These are phyloP conservation scores for Aspiorhynchus laticeps DNA, from an alignment of 2,113 vertebrate genomes.

Conservation along the genomic window DNA sequence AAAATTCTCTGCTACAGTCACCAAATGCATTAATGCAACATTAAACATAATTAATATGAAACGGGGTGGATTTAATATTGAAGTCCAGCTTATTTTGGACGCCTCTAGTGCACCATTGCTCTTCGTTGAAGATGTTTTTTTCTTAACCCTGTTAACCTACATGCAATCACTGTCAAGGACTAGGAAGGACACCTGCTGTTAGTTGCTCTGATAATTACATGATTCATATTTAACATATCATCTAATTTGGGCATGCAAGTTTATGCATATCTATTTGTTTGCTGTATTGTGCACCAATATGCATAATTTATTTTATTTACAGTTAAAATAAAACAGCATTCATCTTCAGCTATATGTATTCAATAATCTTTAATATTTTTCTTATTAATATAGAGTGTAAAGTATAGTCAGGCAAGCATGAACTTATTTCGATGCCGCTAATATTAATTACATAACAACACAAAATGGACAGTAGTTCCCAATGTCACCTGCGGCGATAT, in stretches of 20 bases:
- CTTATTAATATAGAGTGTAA: neutral
- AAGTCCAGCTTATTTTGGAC: neutral
- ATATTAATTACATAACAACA: conserved; percentile 4
- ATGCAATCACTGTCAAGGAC: conserved; percentile 30
- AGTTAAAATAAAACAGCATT: neutral
- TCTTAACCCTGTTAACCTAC: conserved; percentile 10
- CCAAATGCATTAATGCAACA: neutral
- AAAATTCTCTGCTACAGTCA: neutral
- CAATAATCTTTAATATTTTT: neutral
- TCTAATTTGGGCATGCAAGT: neutral
- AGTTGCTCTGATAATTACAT: conserved; percentile 6
- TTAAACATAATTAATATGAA: neutral
- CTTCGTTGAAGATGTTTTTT: neutral
- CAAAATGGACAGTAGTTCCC: neutral
- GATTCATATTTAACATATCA: neutral
- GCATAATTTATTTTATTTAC: neutral
- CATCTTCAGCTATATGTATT: neutral
- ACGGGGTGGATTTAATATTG: neutral
- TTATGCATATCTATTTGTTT: neutral
- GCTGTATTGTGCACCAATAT: neutral
- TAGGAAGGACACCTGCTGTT: conserved; percentile 13
- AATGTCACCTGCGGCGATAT: neutral
- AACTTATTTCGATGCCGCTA: neutral
- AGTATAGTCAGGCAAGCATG: neutral
- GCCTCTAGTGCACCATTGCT: neutral